Conservation (phyloP, 2,888 invertebrate genomes). For the Caenorhabditis wallacei region DNA sequence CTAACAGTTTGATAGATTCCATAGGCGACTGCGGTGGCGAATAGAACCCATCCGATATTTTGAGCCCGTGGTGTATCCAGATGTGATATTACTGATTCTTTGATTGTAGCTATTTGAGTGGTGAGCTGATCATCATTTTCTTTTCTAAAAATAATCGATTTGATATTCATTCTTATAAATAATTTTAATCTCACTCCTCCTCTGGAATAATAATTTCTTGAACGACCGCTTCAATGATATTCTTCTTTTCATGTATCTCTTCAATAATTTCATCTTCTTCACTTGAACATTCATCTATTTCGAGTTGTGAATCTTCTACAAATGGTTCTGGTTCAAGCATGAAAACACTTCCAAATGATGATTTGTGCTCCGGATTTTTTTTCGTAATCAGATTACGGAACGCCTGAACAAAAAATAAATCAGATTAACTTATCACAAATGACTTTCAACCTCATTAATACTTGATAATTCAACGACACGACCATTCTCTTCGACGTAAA, state of each 20-base stretch:
- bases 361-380: conserved; percentile 32
- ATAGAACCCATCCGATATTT: conserved; percentile 33
- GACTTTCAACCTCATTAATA: conserved; percentile 43
- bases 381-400: conserved; percentile 26
- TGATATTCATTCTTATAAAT: not conserved
- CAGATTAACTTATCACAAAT: not conserved
- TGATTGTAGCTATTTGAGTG: not conserved
- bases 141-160: not conserved
- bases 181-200: conserved; percentile 4
- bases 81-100: conserved; percentile 9
- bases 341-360: conserved; percentile 42
- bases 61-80: conserved; percentile 30
- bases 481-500: conserved; percentile 56
- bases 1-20: conserved; percentile 28
- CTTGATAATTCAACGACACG: conserved; percentile 43
- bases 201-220: not conserved
- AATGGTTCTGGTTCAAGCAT: conserved; percentile 55
- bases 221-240: not conserved
- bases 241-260: not conserved
- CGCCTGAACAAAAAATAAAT: conserved; percentile 4
- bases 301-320: conserved; percentile 27
- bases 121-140: not conserved
- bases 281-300: conserved; percentile 34
- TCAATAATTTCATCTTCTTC: conserved; percentile 8
- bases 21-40: conserved; percentile 30